These are phyloP conservation scores for Lingula anatina DNA, from an alignment of 2,888 invertebrate species.

Conservation along the genomic window DNA sequence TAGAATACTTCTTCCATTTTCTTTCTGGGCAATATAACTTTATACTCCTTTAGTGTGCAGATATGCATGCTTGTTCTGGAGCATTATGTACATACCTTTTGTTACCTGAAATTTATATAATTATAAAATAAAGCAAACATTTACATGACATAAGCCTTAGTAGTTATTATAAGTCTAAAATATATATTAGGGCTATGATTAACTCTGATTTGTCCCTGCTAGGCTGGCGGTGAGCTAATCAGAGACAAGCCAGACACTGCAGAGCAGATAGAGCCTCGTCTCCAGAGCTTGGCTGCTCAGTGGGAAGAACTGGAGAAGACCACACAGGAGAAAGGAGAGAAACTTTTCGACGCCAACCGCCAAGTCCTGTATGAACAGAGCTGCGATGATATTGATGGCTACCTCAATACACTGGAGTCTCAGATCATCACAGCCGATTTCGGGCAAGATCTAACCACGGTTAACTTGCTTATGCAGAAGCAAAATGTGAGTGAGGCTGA, in stretches of 20 bases:
- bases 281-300: constrained; percentile 65
- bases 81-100: no score
- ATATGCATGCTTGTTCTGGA: no score
- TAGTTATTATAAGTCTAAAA: no score
- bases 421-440: constrained; percentile 58
- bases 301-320: constrained; percentile 83
- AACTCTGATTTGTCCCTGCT: no score
- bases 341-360: constrained; percentile 95
- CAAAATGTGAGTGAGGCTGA: constrained; percentile 75
- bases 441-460: constrained; percentile 87
- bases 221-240: constrained; percentile 83
- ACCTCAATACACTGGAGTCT: constrained; percentile 97
- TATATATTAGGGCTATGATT: no score
- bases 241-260: constrained; percentile 93
- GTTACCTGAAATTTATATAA: no score
- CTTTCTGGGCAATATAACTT: no score
- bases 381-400: constrained; percentile 96
- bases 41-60: no score
- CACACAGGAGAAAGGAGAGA: constrained; percentile 76
- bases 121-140: no score
- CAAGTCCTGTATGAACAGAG: constrained; percentile 77
- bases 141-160: no score
- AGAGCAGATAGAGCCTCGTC: constrained; percentile 82
- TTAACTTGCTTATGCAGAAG: constrained; percentile 98
- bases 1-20: no score